These are phyloP conservation scores for Dryadula phaetusa DNA, from an alignment of 2,888 invertebrate genomes.

Conservation along the genomic window DNA sequence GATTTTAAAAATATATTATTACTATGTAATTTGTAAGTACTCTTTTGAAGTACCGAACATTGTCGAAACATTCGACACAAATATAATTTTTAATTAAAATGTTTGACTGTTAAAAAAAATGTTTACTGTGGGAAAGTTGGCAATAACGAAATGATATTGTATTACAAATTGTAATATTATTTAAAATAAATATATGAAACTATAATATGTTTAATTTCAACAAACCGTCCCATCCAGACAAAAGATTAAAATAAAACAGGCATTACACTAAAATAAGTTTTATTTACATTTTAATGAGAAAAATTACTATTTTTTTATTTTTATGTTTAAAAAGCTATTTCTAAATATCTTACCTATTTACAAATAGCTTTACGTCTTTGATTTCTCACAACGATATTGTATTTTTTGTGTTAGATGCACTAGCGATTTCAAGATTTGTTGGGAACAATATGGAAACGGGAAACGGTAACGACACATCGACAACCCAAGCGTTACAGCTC, in stretches of 20 bases:
- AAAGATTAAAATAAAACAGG: conserved; percentile 54
- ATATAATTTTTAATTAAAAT: too few species aligned
- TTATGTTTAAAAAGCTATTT: conserved; percentile 75
- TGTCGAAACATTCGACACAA: too few species aligned
- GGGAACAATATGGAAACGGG: conserved; percentile 45
- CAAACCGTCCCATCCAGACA: background rate
- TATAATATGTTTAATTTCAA: background rate
- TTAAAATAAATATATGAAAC: conserved; percentile 4
- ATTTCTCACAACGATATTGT: conserved; percentile 41
- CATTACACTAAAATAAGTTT: conserved; percentile 76
- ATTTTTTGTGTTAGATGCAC: conserved; percentile 55
- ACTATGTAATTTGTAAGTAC: too few species aligned
- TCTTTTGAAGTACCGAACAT: too few species aligned
- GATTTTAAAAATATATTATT: too few species aligned
- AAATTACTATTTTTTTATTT: conserved; percentile 78
- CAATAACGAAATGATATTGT: background rate
- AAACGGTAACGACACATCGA: conserved; percentile 52
- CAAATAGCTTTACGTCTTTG: conserved; percentile 68
- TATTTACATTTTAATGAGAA: conserved; percentile 78
- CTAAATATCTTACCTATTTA: conserved; percentile 71
- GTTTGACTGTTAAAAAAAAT: background rate
- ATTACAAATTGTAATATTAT: background rate
- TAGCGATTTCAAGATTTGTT: conserved; percentile 55
- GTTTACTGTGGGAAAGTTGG: background rate
- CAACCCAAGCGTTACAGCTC: conserved; percentile 54